Conservation (phyloP, 2,797 vertebrate genomes). For the Emys orbicularis region DNA sequence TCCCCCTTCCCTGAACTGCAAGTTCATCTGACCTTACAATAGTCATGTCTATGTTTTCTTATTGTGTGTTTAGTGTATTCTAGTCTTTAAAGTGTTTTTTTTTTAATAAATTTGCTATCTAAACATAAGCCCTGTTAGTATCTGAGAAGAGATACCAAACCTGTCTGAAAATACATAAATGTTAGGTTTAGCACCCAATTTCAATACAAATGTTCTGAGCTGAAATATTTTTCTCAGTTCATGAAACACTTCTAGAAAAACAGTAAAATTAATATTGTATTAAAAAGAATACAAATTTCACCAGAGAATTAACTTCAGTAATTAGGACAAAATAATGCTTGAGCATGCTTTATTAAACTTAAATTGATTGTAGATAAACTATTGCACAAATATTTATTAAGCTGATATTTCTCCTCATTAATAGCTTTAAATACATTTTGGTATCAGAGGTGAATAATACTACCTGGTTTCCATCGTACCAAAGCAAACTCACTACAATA, state of each 20-base stretch:
- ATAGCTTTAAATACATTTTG: background rate
- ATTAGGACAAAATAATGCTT: conserved; percentile 31
- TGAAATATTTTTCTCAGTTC: background rate
- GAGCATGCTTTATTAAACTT: background rate
- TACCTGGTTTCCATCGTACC: background rate
- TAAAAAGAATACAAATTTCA: background rate
- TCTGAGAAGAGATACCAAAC: background rate
- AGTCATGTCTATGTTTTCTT: background rate
- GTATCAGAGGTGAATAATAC: background rate
- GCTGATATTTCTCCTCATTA: background rate
- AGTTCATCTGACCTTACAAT: background rate
- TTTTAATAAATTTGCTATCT: background rate
- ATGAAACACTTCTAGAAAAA: conserved; percentile 33
- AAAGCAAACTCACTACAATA: background rate
- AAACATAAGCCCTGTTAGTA: background rate
- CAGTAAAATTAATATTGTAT: background rate
- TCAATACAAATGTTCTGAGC: background rate
- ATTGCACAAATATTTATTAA: background rate
- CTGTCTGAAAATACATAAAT: background rate
- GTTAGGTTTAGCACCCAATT: background rate
- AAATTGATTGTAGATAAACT: background rate
- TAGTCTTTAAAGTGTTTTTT: background rate
- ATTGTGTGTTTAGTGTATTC: background rate
- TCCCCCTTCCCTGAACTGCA: background rate
- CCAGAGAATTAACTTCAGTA: background rate